Evolutionary conservation across 2,888 invertebrate genomes (phyloP).

Genomic region (Ptychoptera contaminata): DNA sequence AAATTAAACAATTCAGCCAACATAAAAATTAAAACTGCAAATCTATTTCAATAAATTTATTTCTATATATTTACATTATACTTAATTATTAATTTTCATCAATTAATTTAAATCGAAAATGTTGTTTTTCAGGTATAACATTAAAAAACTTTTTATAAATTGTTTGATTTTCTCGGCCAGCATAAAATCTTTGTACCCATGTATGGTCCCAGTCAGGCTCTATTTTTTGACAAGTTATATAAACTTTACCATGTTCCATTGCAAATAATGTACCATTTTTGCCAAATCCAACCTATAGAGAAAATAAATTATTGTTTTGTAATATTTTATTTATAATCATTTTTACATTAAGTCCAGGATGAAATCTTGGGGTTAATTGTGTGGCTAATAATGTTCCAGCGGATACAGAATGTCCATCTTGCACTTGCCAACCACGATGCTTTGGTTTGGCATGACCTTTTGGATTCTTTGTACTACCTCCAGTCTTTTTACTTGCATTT

Average conservation of each 20-base stretch:
- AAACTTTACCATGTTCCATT: constrained; percentile 59
- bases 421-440: constrained; percentile 61
- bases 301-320: neutral
- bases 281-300: constrained; percentile 61
- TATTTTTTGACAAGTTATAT: constrained; percentile 66
- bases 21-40: too few relatives aligned
- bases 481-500: constrained; percentile 58
- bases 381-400: constrained; percentile 51
- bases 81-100: constrained; percentile 41
- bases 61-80: neutral
- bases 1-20: too few relatives aligned
- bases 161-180: constrained; percentile 42
- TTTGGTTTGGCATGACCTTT: constrained; percentile 53
- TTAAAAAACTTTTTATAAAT: constrained; percentile 78
- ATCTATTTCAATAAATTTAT: too few relatives aligned
- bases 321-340: neutral
- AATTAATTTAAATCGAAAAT: constrained; percentile 60
- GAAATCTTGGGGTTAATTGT: constrained; percentile 54
- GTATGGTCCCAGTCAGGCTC: constrained; percentile 64
- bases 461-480: constrained; percentile 53
- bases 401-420: constrained; percentile 50
- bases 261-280: constrained; percentile 67
- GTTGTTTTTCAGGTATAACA: constrained; percentile 62
- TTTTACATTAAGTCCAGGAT: constrained; percentile 63
- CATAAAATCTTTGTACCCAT: constrained; percentile 52